These are phyloP conservation scores for Cheilosia vulpina DNA, from an alignment of 2,888 invertebrate genomes.

Conservation along the genomic window DNA sequence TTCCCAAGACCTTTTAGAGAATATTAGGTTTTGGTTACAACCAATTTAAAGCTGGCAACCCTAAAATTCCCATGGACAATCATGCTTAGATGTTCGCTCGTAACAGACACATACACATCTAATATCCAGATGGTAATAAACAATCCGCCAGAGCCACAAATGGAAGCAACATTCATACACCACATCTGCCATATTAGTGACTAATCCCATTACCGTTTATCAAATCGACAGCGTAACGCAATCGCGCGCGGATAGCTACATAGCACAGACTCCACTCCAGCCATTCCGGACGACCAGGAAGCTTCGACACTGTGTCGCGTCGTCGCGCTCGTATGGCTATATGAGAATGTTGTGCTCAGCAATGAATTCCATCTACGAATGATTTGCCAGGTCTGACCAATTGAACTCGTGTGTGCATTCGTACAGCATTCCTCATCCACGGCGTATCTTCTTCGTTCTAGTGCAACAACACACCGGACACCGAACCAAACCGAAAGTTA, in stretches of 20 bases:
- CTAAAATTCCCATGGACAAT: slow-evolving; percentile 16
- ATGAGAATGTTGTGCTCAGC: slow-evolving; percentile 11
- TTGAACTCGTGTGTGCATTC: slow-evolving; percentile 51
- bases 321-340: neutral
- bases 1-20: no score
- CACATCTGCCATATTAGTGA: slow-evolving; percentile 73
- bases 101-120: slow-evolving; percentile 7
- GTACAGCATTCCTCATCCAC: slow-evolving; percentile 4
- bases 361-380: slow-evolving; percentile 60
- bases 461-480: slow-evolving; percentile 17
- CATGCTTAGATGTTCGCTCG: neutral
- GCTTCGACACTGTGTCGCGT: slow-evolving; percentile 26
- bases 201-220: slow-evolving; percentile 75
- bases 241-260: slow-evolving; percentile 39
- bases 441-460: slow-evolving; percentile 30
- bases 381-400: slow-evolving; percentile 70
- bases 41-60: slow-evolving; percentile 29
- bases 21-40: no score
- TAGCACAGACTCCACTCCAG: neutral
- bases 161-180: slow-evolving; percentile 67
- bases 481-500: neutral
- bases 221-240: slow-evolving; percentile 72
- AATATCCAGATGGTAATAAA: slow-evolving; percentile 50
- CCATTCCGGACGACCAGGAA: slow-evolving; percentile 11
- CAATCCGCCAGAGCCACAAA: slow-evolving; percentile 53